Evolutionary conservation across 1,140 invertebrate genomes (phyloP).

Genomic region (Sycophila sp.): DNA sequence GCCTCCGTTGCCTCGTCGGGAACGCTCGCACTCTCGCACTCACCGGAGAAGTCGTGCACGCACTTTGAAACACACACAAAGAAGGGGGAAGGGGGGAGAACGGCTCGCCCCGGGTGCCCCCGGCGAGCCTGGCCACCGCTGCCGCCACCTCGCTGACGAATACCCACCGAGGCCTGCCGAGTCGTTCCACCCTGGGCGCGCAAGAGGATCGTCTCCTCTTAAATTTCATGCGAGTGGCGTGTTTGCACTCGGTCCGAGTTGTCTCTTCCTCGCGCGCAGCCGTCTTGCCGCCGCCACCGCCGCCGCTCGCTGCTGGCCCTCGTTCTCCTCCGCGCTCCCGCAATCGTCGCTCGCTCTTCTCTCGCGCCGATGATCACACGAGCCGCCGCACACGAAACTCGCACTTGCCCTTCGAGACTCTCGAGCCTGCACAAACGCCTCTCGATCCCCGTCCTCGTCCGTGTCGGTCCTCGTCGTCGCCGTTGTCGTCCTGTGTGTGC

Average conservation of each 20-base stretch:
- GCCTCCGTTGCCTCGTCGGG: not conserved
- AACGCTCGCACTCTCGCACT: not conserved
- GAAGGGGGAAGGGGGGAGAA: not conserved
- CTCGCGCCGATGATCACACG: constrained; percentile 31
- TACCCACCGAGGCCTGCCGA: constrained; percentile 55
- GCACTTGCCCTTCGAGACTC: not conserved
- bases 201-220: constrained; percentile 43
- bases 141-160: constrained; percentile 15
- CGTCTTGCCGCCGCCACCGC: constrained; percentile 35
- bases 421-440: no score
- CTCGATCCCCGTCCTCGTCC: constrained; percentile 34
- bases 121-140: not conserved
- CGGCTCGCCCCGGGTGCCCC: no score
- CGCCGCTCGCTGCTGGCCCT: not conserved
- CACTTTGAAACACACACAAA: no score
- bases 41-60: not conserved
- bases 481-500: constrained; percentile 34
- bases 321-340: not conserved
- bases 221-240: constrained; percentile 52
- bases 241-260: constrained; percentile 8
- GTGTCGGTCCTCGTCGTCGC: constrained; percentile 38
- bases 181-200: constrained; percentile 42
- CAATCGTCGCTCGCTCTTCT: not conserved
- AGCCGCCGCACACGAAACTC: no score
- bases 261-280: constrained; percentile 6